phyloP scores from a whole-genome alignment of 1,140 invertebrate species.

The Uloborus diversus region DNA sequence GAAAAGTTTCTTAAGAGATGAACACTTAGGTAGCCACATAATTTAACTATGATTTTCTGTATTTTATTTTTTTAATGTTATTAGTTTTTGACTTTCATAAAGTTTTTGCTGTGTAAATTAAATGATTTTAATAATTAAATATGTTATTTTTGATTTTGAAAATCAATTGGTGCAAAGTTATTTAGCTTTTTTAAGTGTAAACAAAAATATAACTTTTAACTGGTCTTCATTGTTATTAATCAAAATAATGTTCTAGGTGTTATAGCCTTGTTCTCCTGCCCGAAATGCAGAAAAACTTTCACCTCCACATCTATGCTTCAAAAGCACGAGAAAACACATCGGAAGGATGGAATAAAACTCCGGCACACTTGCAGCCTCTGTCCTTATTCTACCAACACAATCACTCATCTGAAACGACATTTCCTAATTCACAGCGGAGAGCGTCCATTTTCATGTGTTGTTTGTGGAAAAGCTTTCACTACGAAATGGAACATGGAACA shows the following conservation, averaged over 20 bases:
- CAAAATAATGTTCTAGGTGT: constrained; percentile 14
- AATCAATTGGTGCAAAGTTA: too few species aligned
- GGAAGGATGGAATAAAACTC: not conserved
- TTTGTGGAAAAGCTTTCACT: constrained; percentile 77
- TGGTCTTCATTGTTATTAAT: too few species aligned
- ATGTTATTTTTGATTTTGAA: too few species aligned
- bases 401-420: constrained; percentile 84
- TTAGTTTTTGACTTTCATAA: not conserved
- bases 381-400: constrained; percentile 38
- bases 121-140: too few species aligned
- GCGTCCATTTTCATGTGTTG: constrained; percentile 85
- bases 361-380: constrained; percentile 23
- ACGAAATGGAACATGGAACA: constrained; percentile 64
- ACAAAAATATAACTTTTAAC: not conserved
- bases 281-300: constrained; percentile 27
- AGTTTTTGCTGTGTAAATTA: too few species aligned
- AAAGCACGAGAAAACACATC: constrained; percentile 33
- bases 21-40: too few species aligned
- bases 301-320: constrained; percentile 10
- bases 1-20: too few species aligned
- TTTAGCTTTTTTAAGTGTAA: too few species aligned
- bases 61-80: not conserved
- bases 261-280: constrained; percentile 24
- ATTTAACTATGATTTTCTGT: not conserved
- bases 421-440: constrained; percentile 90